Percentiles rank a stretch among this genome's conserved stretches.
Evolutionary conservation across 2,113 vertebrate genomes (phyloP).

Genomic region (human (Homo sapiens)): DNA sequence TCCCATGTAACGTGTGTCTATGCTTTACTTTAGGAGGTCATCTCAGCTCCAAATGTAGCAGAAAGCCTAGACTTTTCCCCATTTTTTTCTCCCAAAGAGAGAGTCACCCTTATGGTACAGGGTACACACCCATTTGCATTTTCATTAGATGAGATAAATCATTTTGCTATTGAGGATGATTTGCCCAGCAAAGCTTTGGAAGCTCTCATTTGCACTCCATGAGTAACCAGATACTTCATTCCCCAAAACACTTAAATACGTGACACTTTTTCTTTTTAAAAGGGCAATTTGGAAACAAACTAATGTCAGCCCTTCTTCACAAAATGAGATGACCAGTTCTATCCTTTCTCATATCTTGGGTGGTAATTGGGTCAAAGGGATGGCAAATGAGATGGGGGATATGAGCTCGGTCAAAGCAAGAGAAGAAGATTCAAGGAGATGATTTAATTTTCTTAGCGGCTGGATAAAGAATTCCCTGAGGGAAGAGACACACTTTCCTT

Average conservation of each 20-base stretch:
- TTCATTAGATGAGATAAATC: background rate
- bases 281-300: background rate
- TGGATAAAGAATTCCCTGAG: background rate
- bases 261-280: conserved; percentile 17
- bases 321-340: background rate
- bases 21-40: background rate
- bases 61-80: background rate
- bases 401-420: background rate
- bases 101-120: background rate
- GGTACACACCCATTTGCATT: background rate
- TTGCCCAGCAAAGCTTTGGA: background rate
- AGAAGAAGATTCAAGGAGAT: background rate
- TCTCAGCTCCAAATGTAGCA: background rate
- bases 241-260: background rate
- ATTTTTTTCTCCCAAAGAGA: background rate
- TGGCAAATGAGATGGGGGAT: background rate
- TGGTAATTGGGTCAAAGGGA: background rate
- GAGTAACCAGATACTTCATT: background rate
- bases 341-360: background rate
- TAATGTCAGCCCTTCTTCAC: background rate
- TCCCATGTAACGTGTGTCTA: background rate
- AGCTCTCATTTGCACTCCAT: background rate
- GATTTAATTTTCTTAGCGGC: background rate
- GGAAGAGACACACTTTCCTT: background rate
- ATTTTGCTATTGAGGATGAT: background rate